Evolutionary conservation across 2,113 vertebrate species (phyloP), one percentile per base, ranked within the genome.

Genomic region (Vireo altiloquus): DNA sequence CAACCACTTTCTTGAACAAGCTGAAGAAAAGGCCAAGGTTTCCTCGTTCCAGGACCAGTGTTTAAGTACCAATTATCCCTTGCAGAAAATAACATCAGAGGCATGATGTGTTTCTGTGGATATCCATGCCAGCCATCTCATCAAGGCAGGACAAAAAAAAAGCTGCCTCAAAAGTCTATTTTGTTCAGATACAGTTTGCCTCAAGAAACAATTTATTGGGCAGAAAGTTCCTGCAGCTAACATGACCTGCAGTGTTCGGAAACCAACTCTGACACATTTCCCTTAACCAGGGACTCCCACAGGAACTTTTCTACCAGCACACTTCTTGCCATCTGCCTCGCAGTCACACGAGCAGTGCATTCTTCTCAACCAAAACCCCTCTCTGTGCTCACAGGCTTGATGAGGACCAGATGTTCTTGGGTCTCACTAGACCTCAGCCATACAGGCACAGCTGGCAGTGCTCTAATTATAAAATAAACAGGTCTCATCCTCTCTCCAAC

Each of bases 361-460:
- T 64, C 84, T 75, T 74, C 89, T 83, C 74, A 40, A 79, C 75
- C 8, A 61, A 60, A 85, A 82, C 50, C 40, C 33, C 35, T 64
- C 64, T 87, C 86, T 65, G 33, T 72, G 53, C 74, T 85, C 85
- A 15, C 5, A 74, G 64, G 8, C 59, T 39, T 72, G 66, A 85
- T 39, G 56, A 74, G 84, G 40, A 74, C 78, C 91, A 95, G 84
- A 94, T 95, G 91, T 87, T 93, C 75, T 17, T 19, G 17, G 22
- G 75, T 76, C 79, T 83, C 59, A 6, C 46, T 50, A 76, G 84
- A 66, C 54, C 42, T 35, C 49, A 69, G 40, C 64, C 68, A 44
- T 8, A 56, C 49, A 85, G 83, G 68, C 57, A 76, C 83, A 89
- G 87, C 84, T 89, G 87, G 69, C 74, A 94, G 47, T 11, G 65